Evolutionary conservation across 1,140 invertebrate species (phyloP).

Genomic region (Musca domestica): DNA sequence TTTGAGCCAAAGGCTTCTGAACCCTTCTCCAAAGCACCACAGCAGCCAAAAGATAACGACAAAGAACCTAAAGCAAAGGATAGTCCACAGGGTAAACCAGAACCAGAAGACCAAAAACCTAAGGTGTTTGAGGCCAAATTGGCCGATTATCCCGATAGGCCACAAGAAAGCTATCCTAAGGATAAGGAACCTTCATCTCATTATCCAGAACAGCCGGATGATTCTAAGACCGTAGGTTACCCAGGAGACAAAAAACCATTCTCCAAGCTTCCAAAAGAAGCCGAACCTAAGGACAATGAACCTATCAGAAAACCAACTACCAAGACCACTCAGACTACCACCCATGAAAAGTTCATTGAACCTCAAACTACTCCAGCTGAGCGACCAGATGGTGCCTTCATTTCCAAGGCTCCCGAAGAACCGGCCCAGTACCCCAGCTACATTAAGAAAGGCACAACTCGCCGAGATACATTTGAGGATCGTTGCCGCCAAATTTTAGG

Average conservation of each 20-base stretch:
- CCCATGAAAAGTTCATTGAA: slow-evolving; percentile 43
- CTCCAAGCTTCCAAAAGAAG: background rate
- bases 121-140: too few species aligned
- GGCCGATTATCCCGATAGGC: too few species aligned
- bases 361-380: slow-evolving; percentile 37
- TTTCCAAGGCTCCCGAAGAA: slow-evolving; percentile 35
- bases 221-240: too few species aligned
- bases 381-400: slow-evolving; percentile 41
- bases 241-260: background rate
- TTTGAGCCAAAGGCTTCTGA: too few species aligned
- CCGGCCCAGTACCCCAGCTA: slow-evolving; percentile 31
- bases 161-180: too few species aligned
- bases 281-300: background rate
- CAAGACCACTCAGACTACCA: background rate
- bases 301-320: background rate
- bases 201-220: background rate
- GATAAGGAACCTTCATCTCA: too few species aligned
- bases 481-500: slow-evolving; percentile 66
- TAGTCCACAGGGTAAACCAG: background rate
- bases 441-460: slow-evolving; percentile 43
- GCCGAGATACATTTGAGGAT: slow-evolving; percentile 69
- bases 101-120: background rate
- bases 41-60: too few species aligned
- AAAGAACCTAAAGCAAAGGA: too few species aligned
- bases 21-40: too few species aligned